Evolutionary conservation across 2,113 vertebrate genomes (phyloP).

Genomic region (Thermophis baileyi): DNA sequence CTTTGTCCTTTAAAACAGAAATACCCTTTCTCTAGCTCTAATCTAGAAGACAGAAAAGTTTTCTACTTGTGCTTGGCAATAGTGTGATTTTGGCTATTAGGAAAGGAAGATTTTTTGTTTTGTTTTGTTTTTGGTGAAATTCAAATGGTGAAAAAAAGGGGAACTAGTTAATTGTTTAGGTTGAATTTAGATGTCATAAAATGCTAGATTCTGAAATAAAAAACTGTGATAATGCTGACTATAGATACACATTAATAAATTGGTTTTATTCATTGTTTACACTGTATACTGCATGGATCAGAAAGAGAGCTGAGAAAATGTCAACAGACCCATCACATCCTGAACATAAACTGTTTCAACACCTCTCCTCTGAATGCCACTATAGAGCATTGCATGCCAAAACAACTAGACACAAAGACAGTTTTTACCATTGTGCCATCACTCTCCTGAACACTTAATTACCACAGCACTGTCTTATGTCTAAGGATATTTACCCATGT

Average conservation of each 20-base stretch:
- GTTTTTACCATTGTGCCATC: background rate
- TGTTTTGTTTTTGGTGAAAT: background rate
- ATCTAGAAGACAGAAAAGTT: background rate
- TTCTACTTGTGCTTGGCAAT: background rate
- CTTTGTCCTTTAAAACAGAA: slow-evolving; percentile 10
- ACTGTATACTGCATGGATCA: background rate
- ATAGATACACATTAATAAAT: background rate
- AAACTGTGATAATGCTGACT: background rate
- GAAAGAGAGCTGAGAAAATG: background rate
- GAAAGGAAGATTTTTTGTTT: background rate
- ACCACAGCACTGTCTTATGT: background rate
- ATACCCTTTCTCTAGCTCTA: background rate
- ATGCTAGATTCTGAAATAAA: slow-evolving; percentile 1
- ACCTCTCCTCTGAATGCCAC: background rate
- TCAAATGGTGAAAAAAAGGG: background rate
- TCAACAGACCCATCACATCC: background rate
- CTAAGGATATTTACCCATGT: background rate
- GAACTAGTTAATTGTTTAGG: background rate
- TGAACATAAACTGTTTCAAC: background rate
- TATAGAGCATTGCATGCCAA: background rate
- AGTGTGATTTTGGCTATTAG: background rate
- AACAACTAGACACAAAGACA: background rate
- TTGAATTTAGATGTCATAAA: background rate
- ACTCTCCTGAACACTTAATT: background rate
- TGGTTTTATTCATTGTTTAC: slow-evolving; percentile 20